Conservation (phyloP, 2,888 invertebrate species). For the Eulithis prunata region DNA sequence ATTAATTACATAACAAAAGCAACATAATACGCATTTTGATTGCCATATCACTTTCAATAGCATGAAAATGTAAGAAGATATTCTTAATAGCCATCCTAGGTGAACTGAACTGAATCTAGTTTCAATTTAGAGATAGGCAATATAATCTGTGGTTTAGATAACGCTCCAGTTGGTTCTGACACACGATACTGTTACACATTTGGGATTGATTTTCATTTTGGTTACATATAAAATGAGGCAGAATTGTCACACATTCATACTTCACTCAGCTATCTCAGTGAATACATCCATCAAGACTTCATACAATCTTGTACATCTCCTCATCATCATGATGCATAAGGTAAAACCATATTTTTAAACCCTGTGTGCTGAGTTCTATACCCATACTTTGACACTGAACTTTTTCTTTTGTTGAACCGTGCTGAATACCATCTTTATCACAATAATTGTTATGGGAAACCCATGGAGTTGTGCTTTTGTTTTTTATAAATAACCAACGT, state of each 20-base stretch:
- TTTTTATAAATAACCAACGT: too few relatives aligned
- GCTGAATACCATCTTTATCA: too few relatives aligned
- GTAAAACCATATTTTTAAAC: conserved; percentile 42
- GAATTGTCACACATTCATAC: conserved; percentile 57
- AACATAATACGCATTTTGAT: too few relatives aligned
- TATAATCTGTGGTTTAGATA: conserved; percentile 35
- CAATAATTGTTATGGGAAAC: too few relatives aligned
- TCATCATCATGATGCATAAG: conserved; percentile 58
- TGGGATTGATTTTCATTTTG: conserved; percentile 73
- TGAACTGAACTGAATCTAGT: conserved; percentile 5
- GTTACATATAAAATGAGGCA: conserved; percentile 72
- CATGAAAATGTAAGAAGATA: conserved; percentile 6
- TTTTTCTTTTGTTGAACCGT: not conserved
- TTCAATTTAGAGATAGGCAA: conserved; percentile 3
- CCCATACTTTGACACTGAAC: not conserved
- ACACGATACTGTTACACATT: conserved; percentile 69
- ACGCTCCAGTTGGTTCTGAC: conserved; percentile 64
- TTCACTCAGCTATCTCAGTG: conserved; percentile 42
- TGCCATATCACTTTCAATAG: not conserved
- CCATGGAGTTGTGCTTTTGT: too few relatives aligned
- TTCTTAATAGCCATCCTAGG: conserved; percentile 1
- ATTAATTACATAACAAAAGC: too few relatives aligned
- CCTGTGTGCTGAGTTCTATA: too few relatives aligned
- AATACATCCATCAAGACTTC: conserved; percentile 31
- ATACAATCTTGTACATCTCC: conserved; percentile 19